Evolutionary conservation across 2,888 invertebrate genomes (phyloP).

Genomic region (Minunthozetes semirufus): DNA sequence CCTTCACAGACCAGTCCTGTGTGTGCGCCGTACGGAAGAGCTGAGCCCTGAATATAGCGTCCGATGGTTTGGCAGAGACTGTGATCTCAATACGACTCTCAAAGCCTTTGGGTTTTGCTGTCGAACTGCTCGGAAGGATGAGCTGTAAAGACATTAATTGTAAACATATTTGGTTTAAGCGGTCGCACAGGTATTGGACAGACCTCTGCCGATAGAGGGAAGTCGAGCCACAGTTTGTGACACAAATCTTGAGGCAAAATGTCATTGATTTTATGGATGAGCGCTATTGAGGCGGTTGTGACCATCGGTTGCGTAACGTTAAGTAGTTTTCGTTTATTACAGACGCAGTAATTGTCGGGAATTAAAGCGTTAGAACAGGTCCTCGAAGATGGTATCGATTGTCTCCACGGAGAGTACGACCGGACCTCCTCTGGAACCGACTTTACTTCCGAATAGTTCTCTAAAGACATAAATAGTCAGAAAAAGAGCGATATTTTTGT

Average conservation of each 20-base stretch:
- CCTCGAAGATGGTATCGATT: conserved; percentile 58
- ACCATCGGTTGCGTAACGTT: background rate
- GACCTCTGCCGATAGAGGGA: conserved; percentile 24
- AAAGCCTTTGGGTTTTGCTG: conserved; percentile 26
- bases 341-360: conserved; percentile 79
- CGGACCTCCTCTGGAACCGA: background rate
- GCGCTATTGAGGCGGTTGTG: conserved; percentile 1
- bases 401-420: conserved; percentile 33
- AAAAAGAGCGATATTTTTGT: background rate
- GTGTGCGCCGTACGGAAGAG: conserved; percentile 27
- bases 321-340: conserved; percentile 47
- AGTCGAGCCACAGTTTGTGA: background rate
- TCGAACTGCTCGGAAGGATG: conserved; percentile 33
- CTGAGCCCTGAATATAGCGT: conserved; percentile 27
- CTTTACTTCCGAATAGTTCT: background rate
- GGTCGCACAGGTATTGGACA: background rate
- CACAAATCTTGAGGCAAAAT: conserved; percentile 12
- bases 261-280: conserved; percentile 16
- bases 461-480: background rate
- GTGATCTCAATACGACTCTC: conserved; percentile 31
- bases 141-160: background rate
- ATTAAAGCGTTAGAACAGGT: conserved; percentile 72
- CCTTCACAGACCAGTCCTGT: conserved; percentile 23
- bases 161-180: background rate
- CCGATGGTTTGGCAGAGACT: conserved; percentile 23